phyloP scores from a whole-genome alignment of 2,888 invertebrate species.

The Leptinotarsa tumamoca region DNA sequence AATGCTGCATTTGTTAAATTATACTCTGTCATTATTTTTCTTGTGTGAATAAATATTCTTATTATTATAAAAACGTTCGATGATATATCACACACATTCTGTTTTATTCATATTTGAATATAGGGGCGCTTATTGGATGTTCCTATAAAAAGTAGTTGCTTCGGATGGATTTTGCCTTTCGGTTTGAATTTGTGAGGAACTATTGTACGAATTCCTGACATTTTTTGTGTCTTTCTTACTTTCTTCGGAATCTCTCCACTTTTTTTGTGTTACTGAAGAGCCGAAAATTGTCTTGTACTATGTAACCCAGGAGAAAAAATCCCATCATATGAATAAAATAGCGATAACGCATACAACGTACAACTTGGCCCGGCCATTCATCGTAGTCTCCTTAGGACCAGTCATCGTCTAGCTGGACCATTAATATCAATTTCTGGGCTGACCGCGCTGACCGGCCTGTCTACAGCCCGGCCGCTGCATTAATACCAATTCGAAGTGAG shows the following conservation, averaged over 20 bases:
- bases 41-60: no score
- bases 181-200: no score
- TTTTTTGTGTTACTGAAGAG: neutral
- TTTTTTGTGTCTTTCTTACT: no score
- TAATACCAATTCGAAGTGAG: slow-evolving; percentile 67
- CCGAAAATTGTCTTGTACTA: neutral
- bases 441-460: slow-evolving; percentile 62
- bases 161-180: no score
- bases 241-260: neutral
- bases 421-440: slow-evolving; percentile 67
- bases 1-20: no score
- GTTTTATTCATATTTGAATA: no score
- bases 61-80: no score
- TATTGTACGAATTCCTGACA: no score
- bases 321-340: slow-evolving; percentile 63
- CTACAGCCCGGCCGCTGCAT: slow-evolving; percentile 64
- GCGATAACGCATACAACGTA: slow-evolving; percentile 61
- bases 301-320: slow-evolving; percentile 24
- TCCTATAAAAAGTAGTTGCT: no score
- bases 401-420: slow-evolving; percentile 59
- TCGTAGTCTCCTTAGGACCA: slow-evolving; percentile 62
- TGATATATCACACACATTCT: no score
- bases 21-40: no score
- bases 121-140: no score
- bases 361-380: slow-evolving; percentile 53